Conservation (phyloP, 2,113 vertebrate species). For the Stigmatopora nigra region DNA sequence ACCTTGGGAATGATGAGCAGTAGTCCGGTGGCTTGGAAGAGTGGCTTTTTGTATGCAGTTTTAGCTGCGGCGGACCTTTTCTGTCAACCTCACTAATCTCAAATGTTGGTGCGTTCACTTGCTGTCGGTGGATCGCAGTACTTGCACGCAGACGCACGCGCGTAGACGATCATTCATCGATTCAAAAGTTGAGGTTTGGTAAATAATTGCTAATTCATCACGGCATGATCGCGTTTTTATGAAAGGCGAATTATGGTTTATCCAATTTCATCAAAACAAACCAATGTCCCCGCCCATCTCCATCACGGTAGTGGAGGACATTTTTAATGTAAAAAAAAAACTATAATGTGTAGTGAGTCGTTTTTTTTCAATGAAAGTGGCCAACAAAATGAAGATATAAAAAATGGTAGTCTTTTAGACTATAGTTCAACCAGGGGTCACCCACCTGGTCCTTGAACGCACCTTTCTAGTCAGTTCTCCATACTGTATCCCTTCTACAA, state of each 20-base stretch:
- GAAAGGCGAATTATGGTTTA: constrained; percentile 36
- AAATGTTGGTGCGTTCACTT: background rate
- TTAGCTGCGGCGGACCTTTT: constrained; percentile 35
- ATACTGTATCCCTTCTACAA: no score
- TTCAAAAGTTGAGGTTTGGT: constrained; percentile 27
- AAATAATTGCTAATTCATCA: constrained; percentile 11
- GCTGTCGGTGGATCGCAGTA: background rate
- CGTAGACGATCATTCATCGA: constrained; percentile 1
- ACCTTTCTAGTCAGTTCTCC: no score
- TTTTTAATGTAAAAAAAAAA: background rate
- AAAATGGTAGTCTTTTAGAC: no score
- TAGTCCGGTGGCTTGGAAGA: constrained; percentile 38
- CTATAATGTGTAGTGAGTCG: no score
- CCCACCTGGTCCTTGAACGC: no score
- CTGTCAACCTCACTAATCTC: constrained; percentile 15
- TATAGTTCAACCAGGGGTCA: no score
- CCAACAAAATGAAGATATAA: no score
- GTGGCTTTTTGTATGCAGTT: constrained; percentile 29
- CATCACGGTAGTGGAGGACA: constrained; percentile 16
- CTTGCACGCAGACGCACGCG: background rate
- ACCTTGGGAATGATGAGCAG: constrained; percentile 16
- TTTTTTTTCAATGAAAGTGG: no score
- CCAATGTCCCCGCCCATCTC: constrained; percentile 53
- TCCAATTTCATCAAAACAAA: constrained; percentile 44
- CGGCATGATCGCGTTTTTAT: constrained; percentile 14